Base-by-base conservation (phyloP, 1,140 invertebrate genomes). In the Teleopsis dalmanni region DNA sequence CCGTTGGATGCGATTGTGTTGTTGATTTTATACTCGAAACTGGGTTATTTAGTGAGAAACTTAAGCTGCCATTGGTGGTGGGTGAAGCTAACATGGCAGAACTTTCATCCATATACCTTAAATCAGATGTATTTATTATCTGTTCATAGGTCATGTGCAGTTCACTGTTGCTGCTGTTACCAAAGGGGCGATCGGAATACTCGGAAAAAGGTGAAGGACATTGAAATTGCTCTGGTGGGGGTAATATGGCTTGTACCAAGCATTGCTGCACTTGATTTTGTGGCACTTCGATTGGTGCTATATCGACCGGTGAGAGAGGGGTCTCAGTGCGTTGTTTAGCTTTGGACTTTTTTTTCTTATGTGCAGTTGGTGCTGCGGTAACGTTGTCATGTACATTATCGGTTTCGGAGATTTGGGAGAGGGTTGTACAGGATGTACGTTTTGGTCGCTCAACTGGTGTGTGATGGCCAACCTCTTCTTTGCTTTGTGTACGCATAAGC, bases 31-130 rank as follows among this genome's bases (percentile, higher is more conserved):
- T 76, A 78, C 14, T 76, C 62, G 71, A 73, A 47, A 31, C 7
- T 42, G 50, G 47, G 23, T 46, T 19, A 9, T 29, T 26, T 3
- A 35, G 33, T 2, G 31, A 25, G 80, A 81, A 43, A 81, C 84
- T 45, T 78, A 83, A 81, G 63, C 83, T 86, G 65, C 86, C 85
- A 52, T 80, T 79, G 31, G 68, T 65, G 37, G 78, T 80, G 21
- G 86, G 85, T 48, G 85, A 86, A 16, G 83, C 79, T 37, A 91
- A 73, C 53, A 86, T 84, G 25, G 91, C 78, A 6, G 88, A 92
- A 68, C 88, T 91, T 61, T 93, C 90, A 63, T 92, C 90, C 89
- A 92, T 91, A 63, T 80, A 93, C 14, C 83, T 76, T 29, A 92
- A 72, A 72, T 92, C 89, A 11, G 84, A 84, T 37, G 81, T 83